Conservation (phyloP, 2,888 invertebrate genomes). For the Andrena camellia region DNA sequence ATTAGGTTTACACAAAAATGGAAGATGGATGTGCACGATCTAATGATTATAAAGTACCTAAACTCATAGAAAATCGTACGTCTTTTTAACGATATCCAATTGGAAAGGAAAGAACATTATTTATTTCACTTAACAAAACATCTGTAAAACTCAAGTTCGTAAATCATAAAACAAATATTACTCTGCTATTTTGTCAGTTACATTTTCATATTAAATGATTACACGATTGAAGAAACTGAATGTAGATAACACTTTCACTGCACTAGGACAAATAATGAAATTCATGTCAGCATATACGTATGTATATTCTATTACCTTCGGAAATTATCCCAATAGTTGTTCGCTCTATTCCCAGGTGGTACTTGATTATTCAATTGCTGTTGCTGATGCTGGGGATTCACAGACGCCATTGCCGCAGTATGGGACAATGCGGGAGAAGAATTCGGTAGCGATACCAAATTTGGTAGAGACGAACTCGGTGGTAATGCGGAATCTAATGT, state of each 20-base stretch:
- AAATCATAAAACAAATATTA: slow-evolving; percentile 48
- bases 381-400: slow-evolving; percentile 83
- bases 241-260: slow-evolving; percentile 36
- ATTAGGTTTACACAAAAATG: slow-evolving; percentile 73
- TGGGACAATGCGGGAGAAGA: slow-evolving; percentile 80
- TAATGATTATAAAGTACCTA: slow-evolving; percentile 52
- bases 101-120: slow-evolving; percentile 33
- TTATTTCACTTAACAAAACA: slow-evolving; percentile 29
- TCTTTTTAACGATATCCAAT: slow-evolving; percentile 37
- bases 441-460: slow-evolving; percentile 81
- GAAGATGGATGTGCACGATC: slow-evolving; percentile 50
- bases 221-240: slow-evolving; percentile 36
- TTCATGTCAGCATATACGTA: slow-evolving; percentile 20
- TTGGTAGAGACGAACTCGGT: slow-evolving; percentile 83
- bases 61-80: slow-evolving; percentile 41
- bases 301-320: slow-evolving; percentile 89
- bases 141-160: slow-evolving; percentile 37
- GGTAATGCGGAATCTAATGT: slow-evolving; percentile 77
- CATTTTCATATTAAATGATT: slow-evolving; percentile 41
- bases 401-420: slow-evolving; percentile 77
- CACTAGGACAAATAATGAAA: slow-evolving; percentile 35
- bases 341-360: slow-evolving; percentile 95
- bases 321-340: slow-evolving; percentile 98
- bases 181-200: slow-evolving; percentile 26
- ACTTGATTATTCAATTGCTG: slow-evolving; percentile 93